phyloP scores from a whole-genome alignment of 2,113 vertebrate genomes.

The Bufo gargarizans region DNA sequence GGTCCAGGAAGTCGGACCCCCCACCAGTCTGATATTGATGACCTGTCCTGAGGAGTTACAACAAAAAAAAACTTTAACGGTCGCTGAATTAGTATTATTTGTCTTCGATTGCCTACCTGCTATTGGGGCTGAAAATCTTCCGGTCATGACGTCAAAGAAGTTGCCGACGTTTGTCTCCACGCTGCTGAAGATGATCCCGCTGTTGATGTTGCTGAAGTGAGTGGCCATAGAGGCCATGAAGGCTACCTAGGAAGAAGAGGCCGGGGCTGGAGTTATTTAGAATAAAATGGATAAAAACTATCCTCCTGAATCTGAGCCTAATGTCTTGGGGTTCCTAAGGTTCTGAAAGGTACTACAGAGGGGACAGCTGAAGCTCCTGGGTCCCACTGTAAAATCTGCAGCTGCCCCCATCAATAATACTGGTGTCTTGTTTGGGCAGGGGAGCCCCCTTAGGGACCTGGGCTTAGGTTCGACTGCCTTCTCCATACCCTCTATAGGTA shows the following conservation, averaged over 20 bases:
- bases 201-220: conserved; percentile 84
- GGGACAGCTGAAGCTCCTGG: too few species aligned
- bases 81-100: not conserved
- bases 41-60: too few species aligned
- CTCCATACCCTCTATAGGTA: too few species aligned
- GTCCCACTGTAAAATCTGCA: too few species aligned
- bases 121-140: conserved; percentile 80
- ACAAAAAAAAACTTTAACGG: too few species aligned
- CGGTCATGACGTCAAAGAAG: conserved; percentile 84
- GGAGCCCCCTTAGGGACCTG: too few species aligned
- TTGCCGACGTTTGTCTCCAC: conserved; percentile 82
- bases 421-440: too few species aligned
- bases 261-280: not conserved
- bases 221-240: conserved; percentile 85
- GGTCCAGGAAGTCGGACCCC: too few species aligned
- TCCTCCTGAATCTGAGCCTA: too few species aligned
- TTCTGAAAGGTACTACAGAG: not conserved
- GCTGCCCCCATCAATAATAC: too few species aligned
- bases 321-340: not conserved
- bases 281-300: not conserved
- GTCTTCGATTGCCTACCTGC: conserved; percentile 70
- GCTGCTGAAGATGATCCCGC: conserved; percentile 83
- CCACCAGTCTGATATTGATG: too few species aligned
- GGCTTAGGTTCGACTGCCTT: too few species aligned
- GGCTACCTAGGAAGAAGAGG: conserved; percentile 70